These are phyloP conservation scores for Chrosomus eos DNA, from an alignment of 2,797 vertebrate species.

Conservation along the genomic window DNA sequence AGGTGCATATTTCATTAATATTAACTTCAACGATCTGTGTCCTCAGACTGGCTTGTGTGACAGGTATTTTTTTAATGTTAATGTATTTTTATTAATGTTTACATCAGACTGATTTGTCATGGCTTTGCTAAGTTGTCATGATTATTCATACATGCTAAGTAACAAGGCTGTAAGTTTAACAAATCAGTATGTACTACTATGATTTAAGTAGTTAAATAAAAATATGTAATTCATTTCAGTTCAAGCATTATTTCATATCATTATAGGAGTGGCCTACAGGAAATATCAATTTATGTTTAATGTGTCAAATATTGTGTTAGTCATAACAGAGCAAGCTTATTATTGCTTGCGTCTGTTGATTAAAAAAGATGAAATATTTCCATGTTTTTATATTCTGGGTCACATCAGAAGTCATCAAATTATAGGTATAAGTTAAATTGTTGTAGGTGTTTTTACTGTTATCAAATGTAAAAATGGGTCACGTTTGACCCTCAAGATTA, in stretches of 20 bases:
- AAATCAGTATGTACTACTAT: background rate
- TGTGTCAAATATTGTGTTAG: background rate
- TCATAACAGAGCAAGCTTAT: background rate
- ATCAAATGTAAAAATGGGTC: too few species aligned
- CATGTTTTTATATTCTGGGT: background rate
- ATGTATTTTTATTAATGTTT: background rate
- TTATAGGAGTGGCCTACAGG: background rate
- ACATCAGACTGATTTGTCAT: background rate
- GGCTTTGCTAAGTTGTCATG: too few species aligned
- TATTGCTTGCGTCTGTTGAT: background rate
- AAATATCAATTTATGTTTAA: background rate
- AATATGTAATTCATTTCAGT: background rate
- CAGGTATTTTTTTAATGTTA: background rate
- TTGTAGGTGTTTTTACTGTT: background rate
- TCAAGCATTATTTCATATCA: background rate
- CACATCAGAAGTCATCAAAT: background rate
- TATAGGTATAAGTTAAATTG: background rate
- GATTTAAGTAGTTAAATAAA: background rate
- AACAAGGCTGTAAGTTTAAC: background rate
- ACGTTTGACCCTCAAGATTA: too few species aligned
- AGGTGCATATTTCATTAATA: constrained; percentile 6
- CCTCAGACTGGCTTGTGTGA: background rate
- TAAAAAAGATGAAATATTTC: background rate
- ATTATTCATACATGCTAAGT: background rate
- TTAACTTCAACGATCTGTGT: background rate